A percentile compares a stretch with the other conserved stretches of the same genome.
phyloP scores from a whole-genome alignment of 2,113 vertebrate genomes.

The Cinclus cinclus region DNA sequence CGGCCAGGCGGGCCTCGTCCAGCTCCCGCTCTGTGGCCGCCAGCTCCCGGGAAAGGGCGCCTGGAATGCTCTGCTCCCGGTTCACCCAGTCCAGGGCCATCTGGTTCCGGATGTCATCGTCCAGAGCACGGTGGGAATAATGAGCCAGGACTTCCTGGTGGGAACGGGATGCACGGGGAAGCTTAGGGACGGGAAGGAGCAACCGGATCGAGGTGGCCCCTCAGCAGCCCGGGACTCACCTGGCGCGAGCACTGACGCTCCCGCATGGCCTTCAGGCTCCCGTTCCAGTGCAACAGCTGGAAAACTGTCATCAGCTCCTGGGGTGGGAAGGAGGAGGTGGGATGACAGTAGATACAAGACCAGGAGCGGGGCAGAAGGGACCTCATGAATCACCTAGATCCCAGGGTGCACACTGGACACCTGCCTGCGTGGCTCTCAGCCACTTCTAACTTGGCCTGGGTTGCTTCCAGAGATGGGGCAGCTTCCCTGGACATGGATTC shows the following conservation, averaged over 20 bases:
- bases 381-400: no score
- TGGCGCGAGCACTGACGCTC: conserved; percentile 96
- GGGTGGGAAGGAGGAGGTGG: not conserved
- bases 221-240: conserved; percentile 64
- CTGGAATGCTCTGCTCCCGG: conserved; percentile 86
- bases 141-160: conserved; percentile 93
- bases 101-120: conserved; percentile 94
- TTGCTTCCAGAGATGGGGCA: not conserved
- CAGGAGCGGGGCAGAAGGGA: not conserved
- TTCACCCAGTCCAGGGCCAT: conserved; percentile 97
- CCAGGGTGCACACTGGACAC: not conserved
- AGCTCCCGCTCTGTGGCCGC: conserved; percentile 88
- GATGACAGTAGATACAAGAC: not conserved
- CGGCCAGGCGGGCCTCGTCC: conserved; percentile 91
- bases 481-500: not conserved
- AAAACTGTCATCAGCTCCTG: conserved; percentile 99
- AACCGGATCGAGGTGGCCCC: fast-evolving
- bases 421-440: not conserved
- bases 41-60: conserved; percentile 86
- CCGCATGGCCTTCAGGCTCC: conserved; percentile 97
- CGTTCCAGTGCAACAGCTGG: conserved; percentile 96
- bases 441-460: not conserved
- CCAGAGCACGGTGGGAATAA: conserved; percentile 95
- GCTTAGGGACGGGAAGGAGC: not conserved
- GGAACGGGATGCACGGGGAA: not conserved